These are phyloP conservation scores for Pseudolycoriella hygida DNA, from an alignment of 2,888 invertebrate species.

Conservation along the genomic window DNA sequence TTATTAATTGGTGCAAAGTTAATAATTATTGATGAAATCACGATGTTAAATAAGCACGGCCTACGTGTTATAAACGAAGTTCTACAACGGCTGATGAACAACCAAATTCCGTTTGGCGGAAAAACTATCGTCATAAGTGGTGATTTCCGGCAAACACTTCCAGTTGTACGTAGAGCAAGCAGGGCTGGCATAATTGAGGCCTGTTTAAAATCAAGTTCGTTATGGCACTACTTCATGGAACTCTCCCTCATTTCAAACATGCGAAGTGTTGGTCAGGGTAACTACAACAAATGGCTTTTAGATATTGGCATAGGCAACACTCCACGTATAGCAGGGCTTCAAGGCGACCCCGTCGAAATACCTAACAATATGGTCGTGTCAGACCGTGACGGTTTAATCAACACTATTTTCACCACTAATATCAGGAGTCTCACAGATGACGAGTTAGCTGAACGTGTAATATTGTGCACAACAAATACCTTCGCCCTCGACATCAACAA, in stretches of 20 bases:
- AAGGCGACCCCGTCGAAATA: conserved; percentile 1
- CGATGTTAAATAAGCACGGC: conserved; percentile 3
- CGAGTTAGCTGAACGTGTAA: conserved; percentile 4
- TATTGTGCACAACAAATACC: conserved; percentile 5
- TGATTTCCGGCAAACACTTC: conserved; percentile 7
- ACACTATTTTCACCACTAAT: conserved; percentile 5
- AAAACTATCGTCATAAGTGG: conserved; percentile 6
- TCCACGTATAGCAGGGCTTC: neutral
- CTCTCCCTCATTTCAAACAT: conserved; percentile 7
- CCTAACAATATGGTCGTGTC: neutral
- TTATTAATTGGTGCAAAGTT: neutral
- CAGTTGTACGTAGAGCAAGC: conserved; percentile 2
- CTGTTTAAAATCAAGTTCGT: conserved; percentile 1
- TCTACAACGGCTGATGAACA: neutral
- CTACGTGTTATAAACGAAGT: conserved; percentile 1
- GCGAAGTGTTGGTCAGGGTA: conserved; percentile 6
- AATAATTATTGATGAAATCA: conserved; percentile 5
- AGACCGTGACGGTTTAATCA: neutral
- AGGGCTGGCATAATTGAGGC: conserved; percentile 2
- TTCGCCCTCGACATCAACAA: conserved; percentile 1
- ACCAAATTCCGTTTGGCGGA: conserved; percentile 4
- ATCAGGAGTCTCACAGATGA: neutral
- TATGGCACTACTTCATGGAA: conserved; percentile 2
- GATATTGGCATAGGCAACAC: conserved; percentile 3
- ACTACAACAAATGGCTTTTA: conserved; percentile 6